Evolutionary conservation across 2,797 vertebrate species (phyloP), one percentile per base, ranked within the genome.

Genomic region (Adelosebastes latens): DNA sequence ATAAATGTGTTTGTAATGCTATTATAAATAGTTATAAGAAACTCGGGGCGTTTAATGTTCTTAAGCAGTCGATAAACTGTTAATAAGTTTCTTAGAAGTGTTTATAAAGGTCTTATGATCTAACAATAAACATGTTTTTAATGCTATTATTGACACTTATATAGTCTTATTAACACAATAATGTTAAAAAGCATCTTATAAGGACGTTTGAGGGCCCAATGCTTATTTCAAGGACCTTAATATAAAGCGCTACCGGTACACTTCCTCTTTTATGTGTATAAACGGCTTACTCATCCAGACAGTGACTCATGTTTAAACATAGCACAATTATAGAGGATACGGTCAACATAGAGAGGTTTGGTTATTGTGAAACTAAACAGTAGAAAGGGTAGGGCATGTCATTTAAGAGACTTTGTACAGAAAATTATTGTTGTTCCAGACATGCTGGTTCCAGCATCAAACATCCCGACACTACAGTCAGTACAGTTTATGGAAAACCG

Each of bases 241-340:
- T 4, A 49, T 49, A 8, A 18, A 53, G 49, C 3, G 20, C n/a
- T 53, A 53, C 49, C 0, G n/a, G 32, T 27, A 7, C 11, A 3
- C 11, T 55, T 60, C 36, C 49, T 74, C 13, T 55, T 49, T 25
- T 64, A 22, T 60, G 20, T 42, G 13, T 53, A 67, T 68, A 42
- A 58, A 61, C 10, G 12, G 29, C n/a, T 39, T 46, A 42, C 55
- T 75, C 58, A 75, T 69, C 39, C 59, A 84, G 75, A 67, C 49
- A 70, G 77, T 89, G 85, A 89, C 77, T 90, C 75, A 66, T 75
- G 8, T 69, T 58, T 69, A 67, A 68, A 81, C 71, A 49, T 52
- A 73, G 39, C 32, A 46, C 67, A 81, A 75, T 72, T 77, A 77
- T 6, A 79, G 67, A 60, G 36, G 27, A 42, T 72, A 77, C 14